Evolutionary conservation across 1,140 invertebrate species (phyloP).

Genomic region (Pseudomyrmex pallidus): DNA sequence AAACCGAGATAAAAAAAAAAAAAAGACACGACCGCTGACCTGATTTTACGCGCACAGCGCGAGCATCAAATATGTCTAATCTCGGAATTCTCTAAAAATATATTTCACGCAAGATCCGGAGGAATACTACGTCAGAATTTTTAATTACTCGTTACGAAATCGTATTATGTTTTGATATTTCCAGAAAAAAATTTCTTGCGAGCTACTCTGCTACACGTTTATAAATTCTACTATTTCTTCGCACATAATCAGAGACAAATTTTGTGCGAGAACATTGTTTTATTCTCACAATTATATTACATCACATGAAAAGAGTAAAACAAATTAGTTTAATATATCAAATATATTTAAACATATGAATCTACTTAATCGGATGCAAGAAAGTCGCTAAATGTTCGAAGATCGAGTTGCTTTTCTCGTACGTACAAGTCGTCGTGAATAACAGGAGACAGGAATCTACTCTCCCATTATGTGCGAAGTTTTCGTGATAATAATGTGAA

Average conservation of each 20-base stretch:
- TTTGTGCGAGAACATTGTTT: not conserved
- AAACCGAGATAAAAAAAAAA: slow-evolving; percentile 3
- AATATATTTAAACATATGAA: too few relatives aligned
- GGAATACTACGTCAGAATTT: not conserved
- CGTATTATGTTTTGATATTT: not conserved
- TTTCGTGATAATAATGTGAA: slow-evolving; percentile 51
- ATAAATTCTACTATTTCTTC: not conserved
- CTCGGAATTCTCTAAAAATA: not conserved
- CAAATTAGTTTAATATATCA: too few relatives aligned
- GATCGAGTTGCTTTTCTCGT: not conserved
- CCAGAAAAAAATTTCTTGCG: not conserved
- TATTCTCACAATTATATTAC: too few relatives aligned
- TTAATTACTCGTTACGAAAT: slow-evolving; percentile 15
- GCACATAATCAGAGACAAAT: not conserved
- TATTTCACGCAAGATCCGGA: not conserved
- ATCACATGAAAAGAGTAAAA: too few relatives aligned
- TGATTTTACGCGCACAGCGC: not conserved
- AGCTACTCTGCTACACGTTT: not conserved
- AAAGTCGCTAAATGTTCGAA: too few relatives aligned
- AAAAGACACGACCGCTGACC: not conserved
- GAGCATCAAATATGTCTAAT: not conserved
- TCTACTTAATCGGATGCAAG: too few relatives aligned
- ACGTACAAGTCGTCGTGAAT: not conserved
- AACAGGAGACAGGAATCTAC: slow-evolving; percentile 30
- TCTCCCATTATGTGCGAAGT: slow-evolving; percentile 22